phyloP scores from a whole-genome alignment of 2,797 vertebrate genomes.

The Acipenser oxyrinchus region DNA sequence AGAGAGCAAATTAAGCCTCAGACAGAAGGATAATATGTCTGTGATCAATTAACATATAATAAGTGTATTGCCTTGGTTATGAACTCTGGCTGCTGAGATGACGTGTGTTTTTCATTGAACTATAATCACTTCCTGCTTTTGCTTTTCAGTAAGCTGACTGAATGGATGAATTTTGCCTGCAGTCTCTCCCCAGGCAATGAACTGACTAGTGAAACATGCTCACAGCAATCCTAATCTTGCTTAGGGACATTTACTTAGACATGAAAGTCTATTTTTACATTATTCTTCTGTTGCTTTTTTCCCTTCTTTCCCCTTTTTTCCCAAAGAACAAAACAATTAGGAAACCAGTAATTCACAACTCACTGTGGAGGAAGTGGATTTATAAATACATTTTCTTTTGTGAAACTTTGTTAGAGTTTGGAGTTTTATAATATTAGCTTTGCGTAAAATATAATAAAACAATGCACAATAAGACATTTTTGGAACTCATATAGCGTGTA shows the following conservation, averaged over 20 bases:
- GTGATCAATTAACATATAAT: constrained; percentile 65
- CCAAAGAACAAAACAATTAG: constrained; percentile 18
- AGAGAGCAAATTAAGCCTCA: constrained; percentile 59
- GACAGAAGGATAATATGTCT: constrained; percentile 61
- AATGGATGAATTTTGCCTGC: constrained; percentile 70
- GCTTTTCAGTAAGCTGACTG: constrained; percentile 60
- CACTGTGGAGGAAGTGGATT: too few species aligned
- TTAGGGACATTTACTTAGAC: constrained; percentile 64
- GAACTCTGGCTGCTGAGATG: constrained; percentile 35
- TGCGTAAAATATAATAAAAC: too few species aligned
- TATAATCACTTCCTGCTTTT: constrained; percentile 59
- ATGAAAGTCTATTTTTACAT: constrained; percentile 65
- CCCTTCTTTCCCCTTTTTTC: constrained; percentile 42
- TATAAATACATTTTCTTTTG: too few species aligned
- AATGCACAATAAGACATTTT: too few species aligned
- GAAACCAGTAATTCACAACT: constrained; percentile 15
- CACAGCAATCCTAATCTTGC: constrained; percentile 73
- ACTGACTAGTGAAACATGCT: constrained; percentile 69
- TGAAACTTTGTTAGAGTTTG: too few species aligned
- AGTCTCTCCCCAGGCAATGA: constrained; percentile 74
- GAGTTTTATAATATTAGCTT: too few species aligned
- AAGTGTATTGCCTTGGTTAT: constrained; percentile 48
- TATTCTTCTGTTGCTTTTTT: constrained; percentile 34
- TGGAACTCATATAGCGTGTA: too few species aligned
- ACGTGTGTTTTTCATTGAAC: constrained; percentile 46